Evolutionary conservation across 2,888 invertebrate species (phyloP), one percentile per base, ranked within the genome.

Genomic region (Diarsia rubi): DNA sequence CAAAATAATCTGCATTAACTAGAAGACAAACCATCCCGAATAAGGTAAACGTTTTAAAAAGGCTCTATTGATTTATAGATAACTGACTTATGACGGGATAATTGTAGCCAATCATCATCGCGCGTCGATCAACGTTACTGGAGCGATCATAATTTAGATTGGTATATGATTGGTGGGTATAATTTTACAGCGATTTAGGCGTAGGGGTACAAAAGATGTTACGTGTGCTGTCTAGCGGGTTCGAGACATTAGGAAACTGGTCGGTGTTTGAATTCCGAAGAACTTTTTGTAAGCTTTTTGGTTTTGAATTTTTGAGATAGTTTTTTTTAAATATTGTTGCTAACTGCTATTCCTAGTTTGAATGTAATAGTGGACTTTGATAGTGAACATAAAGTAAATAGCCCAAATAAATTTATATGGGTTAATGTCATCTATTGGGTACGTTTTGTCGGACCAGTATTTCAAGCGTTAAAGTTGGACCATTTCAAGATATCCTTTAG

Each of bases 41-140:
- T 78, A 68, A 81, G 75, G 82, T 79, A 83, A 84, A 80, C 78
- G 78, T 69, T 79, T 80, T 78, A 74, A 79, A 75, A 77, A 74
- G 75, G 77, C 75, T 79, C 82, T 88, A 91, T 90, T 92, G 93
- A 92, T 93, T 92, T 92, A 92, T 93, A 90, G 91, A 91, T 90
- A 82, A 85, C 79, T 76, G 78, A 75, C 80, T 80, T 85, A 79
- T 90, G 93, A 93, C 92, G 90, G 89, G 90, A 74, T 93, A 92
- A 93, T 93, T 91, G 90, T 72, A 73, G 86, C 83, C 89, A 89
- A 90, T 92, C 91, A 91, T 84, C 88, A 83, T 86, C 84, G 81
- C 85, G 86, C 80, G 79, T 87, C 87, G 83, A 89, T 86, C 73
- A 71, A 78, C 77, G 73, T 79, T 78, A 80, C 75, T 75, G 79